Conservation (phyloP, 64 coral and sea anemone species). For the Acropora yongei region DNA sequence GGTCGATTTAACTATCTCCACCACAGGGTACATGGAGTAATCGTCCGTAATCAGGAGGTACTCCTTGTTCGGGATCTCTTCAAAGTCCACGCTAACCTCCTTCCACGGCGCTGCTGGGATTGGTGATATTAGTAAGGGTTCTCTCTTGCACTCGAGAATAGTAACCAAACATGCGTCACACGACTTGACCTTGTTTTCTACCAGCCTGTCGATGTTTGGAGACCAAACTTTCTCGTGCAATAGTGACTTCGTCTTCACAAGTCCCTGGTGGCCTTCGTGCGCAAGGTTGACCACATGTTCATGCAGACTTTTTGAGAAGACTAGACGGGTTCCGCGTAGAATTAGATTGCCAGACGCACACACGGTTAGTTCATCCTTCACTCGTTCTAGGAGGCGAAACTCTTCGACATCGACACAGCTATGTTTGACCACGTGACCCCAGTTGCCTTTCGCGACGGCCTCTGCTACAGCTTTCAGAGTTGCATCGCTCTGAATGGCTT, state of each 20-base stretch:
- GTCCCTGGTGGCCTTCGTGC: constrained; percentile 44
- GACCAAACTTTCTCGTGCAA: constrained; percentile 59
- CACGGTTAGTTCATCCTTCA: background rate
- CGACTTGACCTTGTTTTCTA: constrained; percentile 47
- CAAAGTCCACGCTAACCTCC: constrained; percentile 40
- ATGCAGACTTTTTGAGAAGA: constrained; percentile 40
- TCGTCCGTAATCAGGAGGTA: constrained; percentile 47
- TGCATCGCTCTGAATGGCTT: constrained; percentile 28
- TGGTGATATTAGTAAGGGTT: constrained; percentile 36
- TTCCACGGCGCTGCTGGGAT: constrained; percentile 35
- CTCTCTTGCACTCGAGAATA: background rate
- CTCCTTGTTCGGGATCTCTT: constrained; percentile 17
- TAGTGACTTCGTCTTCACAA: constrained; percentile 48
- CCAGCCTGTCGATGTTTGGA: constrained; percentile 24
- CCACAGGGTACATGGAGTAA: constrained; percentile 31
- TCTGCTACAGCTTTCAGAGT: constrained; percentile 52
- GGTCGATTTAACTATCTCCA: constrained; percentile 24
- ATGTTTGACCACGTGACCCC: constrained; percentile 1
- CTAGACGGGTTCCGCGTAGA: constrained; percentile 12
- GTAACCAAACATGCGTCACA: background rate
- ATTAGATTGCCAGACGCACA: constrained; percentile 21
- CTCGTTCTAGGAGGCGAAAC: too few relatives aligned
- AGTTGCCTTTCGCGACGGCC: constrained; percentile 3
- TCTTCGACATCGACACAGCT: background rate
- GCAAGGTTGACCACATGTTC: constrained; percentile 23